phyloP scores from a whole-genome alignment of 2,888 invertebrate genomes.

The Eledone cirrhosa region DNA sequence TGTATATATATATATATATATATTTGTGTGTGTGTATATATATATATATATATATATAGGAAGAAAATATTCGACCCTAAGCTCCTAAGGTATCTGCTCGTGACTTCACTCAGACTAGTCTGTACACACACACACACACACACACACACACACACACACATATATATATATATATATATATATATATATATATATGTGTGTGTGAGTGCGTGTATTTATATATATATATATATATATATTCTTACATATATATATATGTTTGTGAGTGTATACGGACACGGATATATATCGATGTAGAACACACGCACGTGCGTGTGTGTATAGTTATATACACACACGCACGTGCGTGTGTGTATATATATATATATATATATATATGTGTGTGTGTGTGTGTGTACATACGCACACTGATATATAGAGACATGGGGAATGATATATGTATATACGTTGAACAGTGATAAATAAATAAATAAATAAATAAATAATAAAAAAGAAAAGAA shows the following conservation, averaged over 20 bases:
- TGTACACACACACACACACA: background rate
- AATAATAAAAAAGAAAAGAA: too few species aligned
- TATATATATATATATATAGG: background rate
- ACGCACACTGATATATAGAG: too few species aligned
- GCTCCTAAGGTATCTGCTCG: background rate
- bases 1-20: background rate
- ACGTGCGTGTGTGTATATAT: background rate
- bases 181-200: too few species aligned
- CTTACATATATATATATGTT: too few species aligned
- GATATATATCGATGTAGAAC: too few species aligned
- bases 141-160: conserved; percentile 18
- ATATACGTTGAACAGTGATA: too few species aligned
- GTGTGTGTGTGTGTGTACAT: too few species aligned
- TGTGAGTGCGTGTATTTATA: too few species aligned
- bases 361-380: conserved; percentile 1
- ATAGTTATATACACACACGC: background rate
- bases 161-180: background rate
- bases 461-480: too few species aligned
- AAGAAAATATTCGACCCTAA: background rate
- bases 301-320: background rate
- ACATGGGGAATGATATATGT: too few species aligned
- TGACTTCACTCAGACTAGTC: background rate
- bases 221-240: too few species aligned
- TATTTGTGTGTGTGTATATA: background rate
- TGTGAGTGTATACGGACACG: too few species aligned